phyloP scores from a whole-genome alignment of 2,113 vertebrate species.

The Pomatorhinus ruficollis region DNA sequence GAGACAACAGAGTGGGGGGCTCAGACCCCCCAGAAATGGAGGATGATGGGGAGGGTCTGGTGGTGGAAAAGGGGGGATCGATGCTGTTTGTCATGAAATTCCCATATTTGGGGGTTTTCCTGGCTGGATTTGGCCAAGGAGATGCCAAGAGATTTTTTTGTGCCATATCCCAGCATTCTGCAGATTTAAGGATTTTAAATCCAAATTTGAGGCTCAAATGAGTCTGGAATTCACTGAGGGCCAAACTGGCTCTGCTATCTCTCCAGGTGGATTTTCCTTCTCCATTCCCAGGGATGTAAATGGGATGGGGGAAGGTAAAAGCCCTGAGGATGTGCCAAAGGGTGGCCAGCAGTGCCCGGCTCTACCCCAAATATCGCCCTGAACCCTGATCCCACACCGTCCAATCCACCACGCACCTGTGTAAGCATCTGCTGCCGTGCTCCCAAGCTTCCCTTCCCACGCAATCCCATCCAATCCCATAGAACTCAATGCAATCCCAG shows the following conservation, averaged over 20 bases:
- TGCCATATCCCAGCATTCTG: not conserved
- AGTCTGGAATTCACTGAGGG: not conserved
- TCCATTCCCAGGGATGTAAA: not conserved
- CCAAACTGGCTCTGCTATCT: fast-evolving
- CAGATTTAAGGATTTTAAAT: not conserved
- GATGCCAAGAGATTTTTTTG: not conserved
- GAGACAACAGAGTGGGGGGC: fast-evolving
- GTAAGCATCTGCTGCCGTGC: fast-evolving
- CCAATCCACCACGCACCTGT: fast-evolving
- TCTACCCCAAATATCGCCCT: not conserved
- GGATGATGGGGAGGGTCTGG: not conserved
- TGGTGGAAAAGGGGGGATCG: not conserved
- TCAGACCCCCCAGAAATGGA: not conserved
- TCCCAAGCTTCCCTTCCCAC: not conserved
- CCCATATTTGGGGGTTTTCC: fast-evolving
- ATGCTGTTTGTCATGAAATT: fast-evolving
- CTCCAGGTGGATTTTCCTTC: not conserved
- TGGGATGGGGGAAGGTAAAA: fast-evolving
- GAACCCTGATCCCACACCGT: fast-evolving
- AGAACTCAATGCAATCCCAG: not conserved
- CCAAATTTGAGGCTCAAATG: fast-evolving
- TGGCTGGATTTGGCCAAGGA: fast-evolving
- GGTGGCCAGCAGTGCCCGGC: fast-evolving
- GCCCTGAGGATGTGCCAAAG: fast-evolving
- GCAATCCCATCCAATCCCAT: fast-evolving